Evolutionary conservation across 30 jellyfish, hydroid and myxozoan species (phyloP), one percentile per base, ranked within the genome.

Genomic region (Aurelia sp.): DNA sequence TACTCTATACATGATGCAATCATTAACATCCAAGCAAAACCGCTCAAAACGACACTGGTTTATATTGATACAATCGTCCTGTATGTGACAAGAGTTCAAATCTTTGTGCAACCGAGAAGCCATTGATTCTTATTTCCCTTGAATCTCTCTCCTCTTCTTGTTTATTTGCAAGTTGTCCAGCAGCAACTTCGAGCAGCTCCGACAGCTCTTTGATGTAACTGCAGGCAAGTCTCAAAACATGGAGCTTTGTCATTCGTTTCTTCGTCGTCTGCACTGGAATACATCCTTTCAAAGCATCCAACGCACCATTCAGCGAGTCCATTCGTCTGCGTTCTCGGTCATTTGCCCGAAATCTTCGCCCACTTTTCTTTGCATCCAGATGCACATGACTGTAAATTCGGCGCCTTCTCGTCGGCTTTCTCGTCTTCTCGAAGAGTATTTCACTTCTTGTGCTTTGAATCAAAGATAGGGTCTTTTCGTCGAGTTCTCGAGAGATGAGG

Each of bases 291-390:
- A 92, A 75, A 7, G 96, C 92, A 19, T 92, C 94, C 44, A 92
- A 60, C 4, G 98, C 98, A 53, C 98, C 94, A 78, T 92, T 92
- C 62, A 92, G 66, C 58, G 98, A 92, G 58, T 86, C 90, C 98
- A 92, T 92, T 47, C 98, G 90, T 27, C 96, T 79, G 62, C 98
- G 67, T 70, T 92, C 98, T 13, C 98, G 91, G 69, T 92, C 98
- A 35, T 92, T 92, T 22, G 98, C 98, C 13, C 98, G 94, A 64
- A 92, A 92, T n/a, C 98, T 64, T 60, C 98, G 96, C n/a, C 80
- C 88, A 59, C 98, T 92, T 50, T 92, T 92, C 75, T 92, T 92
- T 11, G 98, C 96, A 64, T 92, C 98, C 21, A 62, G 66, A 44
- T 92, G 98, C 19, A 86, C 93, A 20, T 23, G 81, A 60, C 98